Base-by-base conservation (phyloP, 2,888 invertebrate genomes). In the Drosophila fulvimacula region DNA sequence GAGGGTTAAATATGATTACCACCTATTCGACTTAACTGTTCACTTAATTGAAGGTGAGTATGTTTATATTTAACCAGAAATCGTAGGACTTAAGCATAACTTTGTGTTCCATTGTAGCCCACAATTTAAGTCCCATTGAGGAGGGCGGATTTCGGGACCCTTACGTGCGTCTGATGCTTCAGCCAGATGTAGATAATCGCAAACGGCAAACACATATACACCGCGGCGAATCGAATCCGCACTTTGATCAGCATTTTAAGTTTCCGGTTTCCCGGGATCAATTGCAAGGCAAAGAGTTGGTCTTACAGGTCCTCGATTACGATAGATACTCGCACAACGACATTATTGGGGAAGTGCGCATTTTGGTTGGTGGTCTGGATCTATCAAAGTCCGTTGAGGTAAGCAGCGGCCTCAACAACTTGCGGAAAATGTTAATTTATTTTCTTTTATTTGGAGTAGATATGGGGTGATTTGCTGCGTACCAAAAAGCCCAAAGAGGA, bases 191-290 rank as follows among this genome's bases (percentile, higher is more conserved):
- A 17, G 98, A 98, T 92, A 94, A 95, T 44, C 94, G 97, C 51
- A 96, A 96, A 73, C 94, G 98, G 5, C 97, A 98, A 92, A 97
- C 97, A 0, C 95, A 95, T 15, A 96, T 97, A 51, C 96, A 96
- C 90, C 94, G 96, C 67, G 96, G 96, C 91, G 96, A 97, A 83
- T 94, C 96, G 10, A 97, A 97, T 92, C 97, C 97, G 0, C 96
- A 96, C 93, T 98, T 97, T 92, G 96, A 98, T 93, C 97, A 98
- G 91, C 96, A 96, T 91, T 98, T 98, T 93, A 98, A 97, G 93
- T 98, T 98, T 91, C 97, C 98, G 1, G 96, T 98, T 10, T 96
- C 97, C 15, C 96, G 96, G 81, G 97, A 98, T 81, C 97, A 98
- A 78, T 93, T 98, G 48, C 95, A 95, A 58, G 96, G 96, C 66